Conservation (phyloP, 2,113 vertebrate genomes). For the Nothoprocta pentlandii region DNA sequence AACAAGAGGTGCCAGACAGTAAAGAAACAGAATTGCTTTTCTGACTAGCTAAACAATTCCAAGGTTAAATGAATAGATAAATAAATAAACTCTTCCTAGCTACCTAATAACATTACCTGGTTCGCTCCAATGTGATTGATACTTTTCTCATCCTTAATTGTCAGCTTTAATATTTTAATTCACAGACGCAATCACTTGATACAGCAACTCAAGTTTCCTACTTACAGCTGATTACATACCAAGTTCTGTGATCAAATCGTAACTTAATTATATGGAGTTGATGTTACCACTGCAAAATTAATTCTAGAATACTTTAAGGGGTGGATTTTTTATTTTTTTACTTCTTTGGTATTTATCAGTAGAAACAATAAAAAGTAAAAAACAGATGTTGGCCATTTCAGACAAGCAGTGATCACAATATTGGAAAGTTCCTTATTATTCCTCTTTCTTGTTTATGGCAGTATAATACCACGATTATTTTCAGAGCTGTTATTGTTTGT, state of each 20-base stretch:
- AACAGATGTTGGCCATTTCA: not conserved
- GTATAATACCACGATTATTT: not conserved
- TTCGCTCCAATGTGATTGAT: not conserved
- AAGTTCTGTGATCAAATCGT: conserved; percentile 19
- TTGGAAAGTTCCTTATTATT: not conserved
- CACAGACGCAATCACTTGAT: not conserved
- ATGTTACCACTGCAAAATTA: not conserved
- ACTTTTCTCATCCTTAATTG: not conserved
- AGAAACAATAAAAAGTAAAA: not conserved
- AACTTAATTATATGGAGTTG: conserved; percentile 25
- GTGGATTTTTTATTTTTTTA: not conserved
- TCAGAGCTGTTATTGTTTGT: not conserved
- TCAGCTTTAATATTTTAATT: conserved; percentile 21
- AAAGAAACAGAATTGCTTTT: conserved; percentile 4
- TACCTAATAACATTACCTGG: not conserved
- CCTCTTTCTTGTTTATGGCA: not conserved
- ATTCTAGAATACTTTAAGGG: not conserved
- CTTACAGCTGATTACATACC: not conserved
- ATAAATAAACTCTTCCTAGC: not conserved
- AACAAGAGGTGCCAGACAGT: not conserved
- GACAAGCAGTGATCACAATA: not conserved
- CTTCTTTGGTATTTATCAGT: not conserved
- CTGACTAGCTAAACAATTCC: not conserved
- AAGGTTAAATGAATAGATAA: not conserved
- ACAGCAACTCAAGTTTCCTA: conserved; percentile 19